A percentile compares a stretch with the other conserved stretches of the same genome.
phyloP scores from a whole-genome alignment of 2,113 vertebrate species.

The Tachysurus fulvidraco region DNA sequence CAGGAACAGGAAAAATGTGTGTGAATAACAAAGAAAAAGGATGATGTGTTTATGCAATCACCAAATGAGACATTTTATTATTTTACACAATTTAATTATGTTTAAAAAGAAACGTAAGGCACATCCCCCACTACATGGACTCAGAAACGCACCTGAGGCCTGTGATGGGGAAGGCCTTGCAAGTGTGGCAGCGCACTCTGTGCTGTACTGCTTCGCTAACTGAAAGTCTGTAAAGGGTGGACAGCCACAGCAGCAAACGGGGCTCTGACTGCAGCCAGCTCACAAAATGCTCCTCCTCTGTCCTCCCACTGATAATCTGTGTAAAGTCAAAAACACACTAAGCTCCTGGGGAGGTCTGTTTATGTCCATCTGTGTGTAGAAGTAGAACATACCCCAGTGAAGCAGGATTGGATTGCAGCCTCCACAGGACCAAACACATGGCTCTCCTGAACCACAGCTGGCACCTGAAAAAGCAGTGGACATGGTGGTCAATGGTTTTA shows the following conservation, averaged over 20 bases:
- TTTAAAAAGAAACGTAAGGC: neutral
- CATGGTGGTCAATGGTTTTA: neutral
- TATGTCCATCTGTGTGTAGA: neutral
- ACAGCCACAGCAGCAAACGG: constrained; percentile 79
- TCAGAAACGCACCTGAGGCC: constrained; percentile 76
- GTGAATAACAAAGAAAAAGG: neutral
- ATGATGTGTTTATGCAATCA: neutral
- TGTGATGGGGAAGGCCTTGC: constrained; percentile 74
- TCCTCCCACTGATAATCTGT: constrained; percentile 62
- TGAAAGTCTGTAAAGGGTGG: constrained; percentile 73
- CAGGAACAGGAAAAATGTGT: neutral
- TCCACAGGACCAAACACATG: constrained; percentile 70
- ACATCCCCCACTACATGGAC: neutral
- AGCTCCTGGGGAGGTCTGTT: neutral
- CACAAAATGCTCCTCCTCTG: constrained; percentile 67
- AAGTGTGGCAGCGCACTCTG: constrained; percentile 73
- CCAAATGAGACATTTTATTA: neutral
- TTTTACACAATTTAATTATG: neutral
- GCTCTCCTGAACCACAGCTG: constrained; percentile 75
- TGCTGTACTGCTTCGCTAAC: constrained; percentile 72
- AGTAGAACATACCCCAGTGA: constrained; percentile 72
- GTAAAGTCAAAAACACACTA: neutral
- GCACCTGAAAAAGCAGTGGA: constrained; percentile 70
- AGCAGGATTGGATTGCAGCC: constrained; percentile 72
- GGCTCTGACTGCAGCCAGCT: constrained; percentile 80